phyloP scores from a whole-genome alignment of 2,113 vertebrate species.

The Etia nguti region DNA sequence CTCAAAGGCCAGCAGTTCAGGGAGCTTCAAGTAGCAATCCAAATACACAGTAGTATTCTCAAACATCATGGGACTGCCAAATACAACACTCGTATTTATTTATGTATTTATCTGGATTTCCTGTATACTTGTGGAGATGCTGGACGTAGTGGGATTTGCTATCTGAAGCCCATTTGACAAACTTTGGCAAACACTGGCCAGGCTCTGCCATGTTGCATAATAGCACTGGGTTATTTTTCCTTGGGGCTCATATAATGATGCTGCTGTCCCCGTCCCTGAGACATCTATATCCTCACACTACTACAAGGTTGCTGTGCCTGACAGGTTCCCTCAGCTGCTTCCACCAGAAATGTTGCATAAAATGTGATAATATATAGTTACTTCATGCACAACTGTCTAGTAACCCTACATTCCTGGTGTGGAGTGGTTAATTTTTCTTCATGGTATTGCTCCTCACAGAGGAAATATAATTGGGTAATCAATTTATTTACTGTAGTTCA shows the following conservation, averaged over 20 bases:
- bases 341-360: conserved; percentile 14
- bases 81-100: conserved; percentile 72
- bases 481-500: not conserved
- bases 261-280: conserved; percentile 60
- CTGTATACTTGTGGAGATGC: conserved; percentile 69
- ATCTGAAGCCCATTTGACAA: conserved; percentile 64
- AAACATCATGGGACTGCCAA: conserved; percentile 70
- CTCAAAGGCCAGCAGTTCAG: conserved; percentile 40
- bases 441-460: not conserved
- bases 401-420: not conserved
- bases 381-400: not conserved
- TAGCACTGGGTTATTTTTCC: conserved; percentile 58
- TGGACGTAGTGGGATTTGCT: conserved; percentile 35
- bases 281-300: conserved; percentile 41
- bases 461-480: not conserved
- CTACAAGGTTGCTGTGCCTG: conserved; percentile 7
- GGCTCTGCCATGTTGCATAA: conserved; percentile 38
- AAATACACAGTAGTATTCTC: conserved; percentile 76
- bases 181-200: conserved; percentile 12
- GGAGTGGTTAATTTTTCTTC: not conserved
- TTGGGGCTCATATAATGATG: conserved; percentile 64
- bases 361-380: not conserved
- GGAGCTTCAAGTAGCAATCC: conserved; percentile 65
- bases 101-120: conserved; percentile 76
- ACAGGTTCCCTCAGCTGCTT: conserved; percentile 2